These are phyloP conservation scores for Zaprionus capensis DNA, from an alignment of 1,140 invertebrate genomes.

Conservation along the genomic window DNA sequence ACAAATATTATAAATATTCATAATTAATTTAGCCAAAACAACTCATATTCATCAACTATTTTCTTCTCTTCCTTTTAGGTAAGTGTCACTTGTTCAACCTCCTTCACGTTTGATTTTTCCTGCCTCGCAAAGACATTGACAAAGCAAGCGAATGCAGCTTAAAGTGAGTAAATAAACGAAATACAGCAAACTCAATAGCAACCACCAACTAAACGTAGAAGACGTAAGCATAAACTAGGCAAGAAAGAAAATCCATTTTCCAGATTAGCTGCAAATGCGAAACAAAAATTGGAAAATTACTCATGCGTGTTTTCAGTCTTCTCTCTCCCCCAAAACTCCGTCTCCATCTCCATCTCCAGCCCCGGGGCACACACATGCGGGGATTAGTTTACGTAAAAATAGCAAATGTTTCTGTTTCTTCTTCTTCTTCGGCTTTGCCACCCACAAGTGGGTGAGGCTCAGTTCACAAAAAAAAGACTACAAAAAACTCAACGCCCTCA, in stretches of 20 bases:
- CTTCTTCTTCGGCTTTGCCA: background rate
- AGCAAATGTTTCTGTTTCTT: conserved; percentile 7
- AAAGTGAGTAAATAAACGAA: conserved; percentile 66
- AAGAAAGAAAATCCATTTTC: conserved; percentile 66
- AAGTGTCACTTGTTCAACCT: conserved; percentile 52
- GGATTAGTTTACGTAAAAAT: conserved; percentile 39
- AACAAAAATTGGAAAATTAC: conserved; percentile 80
- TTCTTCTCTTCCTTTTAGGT: conserved; percentile 54
- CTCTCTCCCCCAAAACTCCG: background rate
- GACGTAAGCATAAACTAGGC: conserved; percentile 5
- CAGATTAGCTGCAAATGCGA: conserved; percentile 73
- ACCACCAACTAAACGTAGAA: conserved; percentile 28
- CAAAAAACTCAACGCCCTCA: conserved; percentile 71
- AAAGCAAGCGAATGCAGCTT: conserved; percentile 43
- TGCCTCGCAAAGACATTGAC: conserved; percentile 57
- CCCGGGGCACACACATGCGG: conserved; percentile 43
- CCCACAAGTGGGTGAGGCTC: conserved; percentile 39
- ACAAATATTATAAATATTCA: background rate
- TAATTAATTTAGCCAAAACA: background rate
- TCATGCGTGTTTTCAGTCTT: conserved; percentile 57
- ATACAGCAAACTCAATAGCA: background rate
- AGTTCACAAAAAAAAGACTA: conserved; percentile 7
- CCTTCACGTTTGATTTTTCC: background rate
- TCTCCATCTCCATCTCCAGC: background rate
- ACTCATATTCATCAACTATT: conserved; percentile 22